Conservation (phyloP, 2,888 invertebrate species). For the Halictus quadricinctus region DNA sequence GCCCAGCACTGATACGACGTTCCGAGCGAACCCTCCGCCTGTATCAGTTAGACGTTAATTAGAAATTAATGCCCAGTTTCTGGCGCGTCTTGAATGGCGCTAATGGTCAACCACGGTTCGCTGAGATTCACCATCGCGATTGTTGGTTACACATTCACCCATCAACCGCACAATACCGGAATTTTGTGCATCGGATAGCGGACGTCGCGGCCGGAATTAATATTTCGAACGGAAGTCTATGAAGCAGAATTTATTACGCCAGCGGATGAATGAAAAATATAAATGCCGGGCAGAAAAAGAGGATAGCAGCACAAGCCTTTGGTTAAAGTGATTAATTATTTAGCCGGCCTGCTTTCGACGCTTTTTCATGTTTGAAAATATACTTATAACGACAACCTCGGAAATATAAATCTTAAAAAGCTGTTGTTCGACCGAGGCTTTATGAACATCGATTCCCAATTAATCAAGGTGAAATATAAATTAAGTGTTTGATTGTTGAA, state of each 20-base stretch:
- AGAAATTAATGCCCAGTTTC: constrained; percentile 76
- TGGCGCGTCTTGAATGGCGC: constrained; percentile 72
- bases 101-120: constrained; percentile 70
- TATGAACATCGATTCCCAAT: background rate
- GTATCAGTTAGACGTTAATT: constrained; percentile 75
- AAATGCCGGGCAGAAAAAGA: background rate
- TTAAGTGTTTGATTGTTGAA: background rate
- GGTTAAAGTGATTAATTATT: background rate
- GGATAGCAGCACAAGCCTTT: background rate
- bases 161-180: constrained; percentile 33
- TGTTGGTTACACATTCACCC: constrained; percentile 43
- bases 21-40: constrained; percentile 36
- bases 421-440: background rate
- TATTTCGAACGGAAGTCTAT: background rate
- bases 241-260: background rate
- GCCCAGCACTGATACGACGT: background rate
- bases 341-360: background rate
- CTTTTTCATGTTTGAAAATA: background rate
- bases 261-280: background rate
- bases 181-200: constrained; percentile 7
- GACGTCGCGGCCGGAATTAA: background rate
- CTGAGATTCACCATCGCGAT: constrained; percentile 61
- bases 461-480: background rate
- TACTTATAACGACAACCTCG: background rate
- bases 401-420: background rate